Percentiles rank a stretch among this genome's conserved stretches.
These are phyloP conservation scores for Rhyacophila evoluta DNA, from an alignment of 2,888 invertebrate genomes.

Conservation along the genomic window DNA sequence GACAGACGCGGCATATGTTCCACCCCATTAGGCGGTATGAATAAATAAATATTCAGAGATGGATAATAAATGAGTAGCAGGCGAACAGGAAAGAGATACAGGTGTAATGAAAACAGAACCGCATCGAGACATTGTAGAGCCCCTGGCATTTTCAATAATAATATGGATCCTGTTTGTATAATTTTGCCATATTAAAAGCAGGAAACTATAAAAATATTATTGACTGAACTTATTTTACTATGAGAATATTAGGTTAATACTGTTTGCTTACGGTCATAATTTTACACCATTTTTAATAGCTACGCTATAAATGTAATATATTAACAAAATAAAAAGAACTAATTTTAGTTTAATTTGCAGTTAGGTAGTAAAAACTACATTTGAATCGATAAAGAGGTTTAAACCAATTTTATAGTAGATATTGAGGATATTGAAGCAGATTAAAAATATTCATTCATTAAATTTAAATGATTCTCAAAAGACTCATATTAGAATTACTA, in stretches of 20 bases:
- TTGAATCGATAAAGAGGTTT: too few relatives aligned
- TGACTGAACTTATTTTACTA: not conserved
- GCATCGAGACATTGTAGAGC: not conserved
- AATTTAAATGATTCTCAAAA: too few relatives aligned
- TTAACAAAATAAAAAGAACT: not conserved
- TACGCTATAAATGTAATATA: not conserved
- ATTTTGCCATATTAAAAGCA: not conserved
- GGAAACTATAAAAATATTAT: slow-evolving; percentile 14
- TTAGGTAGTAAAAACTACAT: too few relatives aligned
- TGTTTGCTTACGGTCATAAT: not conserved
- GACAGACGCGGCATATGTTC: slow-evolving; percentile 50
- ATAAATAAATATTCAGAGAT: slow-evolving; percentile 51
- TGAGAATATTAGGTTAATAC: not conserved
- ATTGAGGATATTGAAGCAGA: too few relatives aligned
- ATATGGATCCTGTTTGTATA: not conserved
- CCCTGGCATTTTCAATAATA: slow-evolving; percentile 7
- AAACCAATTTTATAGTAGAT: too few relatives aligned
- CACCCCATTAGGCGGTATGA: slow-evolving; percentile 49
- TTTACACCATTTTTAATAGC: not conserved
- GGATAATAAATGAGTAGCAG: slow-evolving; percentile 42
- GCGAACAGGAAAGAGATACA: slow-evolving; percentile 47
- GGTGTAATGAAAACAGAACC: slow-evolving; percentile 38
- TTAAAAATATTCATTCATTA: too few relatives aligned
- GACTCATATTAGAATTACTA: too few relatives aligned
- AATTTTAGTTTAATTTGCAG: not conserved